Evolutionary conservation across 2,888 invertebrate genomes (phyloP), one percentile per base, ranked within the genome.

Genomic region (Homarus gammarus): DNA sequence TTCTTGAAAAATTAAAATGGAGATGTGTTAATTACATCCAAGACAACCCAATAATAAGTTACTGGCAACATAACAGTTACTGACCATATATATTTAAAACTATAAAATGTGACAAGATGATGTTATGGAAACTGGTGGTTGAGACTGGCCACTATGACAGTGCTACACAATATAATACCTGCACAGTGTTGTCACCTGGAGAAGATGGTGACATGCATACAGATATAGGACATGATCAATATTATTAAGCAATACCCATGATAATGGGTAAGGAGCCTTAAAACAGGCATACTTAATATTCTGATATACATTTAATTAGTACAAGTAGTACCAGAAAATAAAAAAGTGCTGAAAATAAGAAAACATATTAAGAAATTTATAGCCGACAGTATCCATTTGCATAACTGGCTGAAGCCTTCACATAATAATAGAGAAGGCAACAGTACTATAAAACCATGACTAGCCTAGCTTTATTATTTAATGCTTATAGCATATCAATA

Each of bases 221-320:
- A 49, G 38, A 33, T 61, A 44, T 38, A n/a, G 33, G 49, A 68
- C 44, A 64, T 33, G 33, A 78, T 78, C 56, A 51, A 64, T 51
- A 68, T 33, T 31, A 85, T 10, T 51, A 61, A 77, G 44, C 68
- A 68, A 78, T 18, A 78, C 49, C 78, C 40, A 68, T 40, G n/a
- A 75, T 36, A n/a, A 27, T 75, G 44, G 33, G 75, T 77, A 44
- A 68, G 40, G 70, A 70, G 82, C 86, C 86, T 79, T 79, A 86
- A 12, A 86, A 79, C 86, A 86, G 78, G 86, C 51, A 51, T 86
- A 86, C 79, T 86, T 72, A 70, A 78, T 44, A 86, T 68, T 79
- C 70, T 79, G 70, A 56, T 79, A 56, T 51, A 86, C 49, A 70
- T 27, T 44, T n/a, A 51, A 51, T 70, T 49, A 56, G 61, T 49